These are phyloP conservation scores for Pollicipes pollicipes DNA, from an alignment of 1,140 invertebrate species.

Conservation along the genomic window DNA sequence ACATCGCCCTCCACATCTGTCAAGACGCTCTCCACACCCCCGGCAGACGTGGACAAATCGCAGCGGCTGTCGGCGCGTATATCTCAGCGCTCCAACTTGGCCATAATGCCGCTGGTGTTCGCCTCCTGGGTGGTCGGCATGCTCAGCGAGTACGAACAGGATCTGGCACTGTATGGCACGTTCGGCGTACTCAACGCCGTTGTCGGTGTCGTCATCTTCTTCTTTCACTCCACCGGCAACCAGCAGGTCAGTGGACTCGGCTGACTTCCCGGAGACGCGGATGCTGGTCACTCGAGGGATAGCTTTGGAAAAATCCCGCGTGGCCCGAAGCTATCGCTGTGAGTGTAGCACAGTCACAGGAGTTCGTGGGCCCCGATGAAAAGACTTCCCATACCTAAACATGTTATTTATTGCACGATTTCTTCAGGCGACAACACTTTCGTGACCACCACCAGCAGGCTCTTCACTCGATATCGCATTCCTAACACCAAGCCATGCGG, in stretches of 20 bases:
- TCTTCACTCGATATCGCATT: no score
- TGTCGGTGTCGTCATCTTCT: constrained; percentile 21
- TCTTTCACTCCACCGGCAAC: constrained; percentile 23
- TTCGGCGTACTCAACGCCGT: constrained; percentile 24
- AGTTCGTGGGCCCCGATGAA: no score
- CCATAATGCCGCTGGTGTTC: constrained; percentile 23
- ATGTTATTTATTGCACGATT: no score
- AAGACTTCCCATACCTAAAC: no score
- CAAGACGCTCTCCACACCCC: no score
- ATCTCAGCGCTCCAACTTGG: constrained; percentile 23
- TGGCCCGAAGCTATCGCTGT: neutral
- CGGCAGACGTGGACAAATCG: no score
- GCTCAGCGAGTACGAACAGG: constrained; percentile 23
- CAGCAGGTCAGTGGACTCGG: constrained; percentile 18
- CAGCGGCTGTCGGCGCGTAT: constrained; percentile 18
- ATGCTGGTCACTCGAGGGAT: neutral
- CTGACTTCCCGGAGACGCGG: neutral
- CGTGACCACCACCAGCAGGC: no score
- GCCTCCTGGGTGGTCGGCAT: constrained; percentile 22
- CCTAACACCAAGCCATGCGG: no score
- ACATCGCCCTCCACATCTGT: no score
- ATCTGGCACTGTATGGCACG: constrained; percentile 21
- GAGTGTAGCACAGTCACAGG: neutral
- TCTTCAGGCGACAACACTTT: no score
- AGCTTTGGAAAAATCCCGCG: constrained; percentile 1